Evolutionary conservation across 53 echinoderm and acorn worm species (phyloP), one percentile per base, ranked within the genome.

Genomic region (Holothuria scabra): DNA sequence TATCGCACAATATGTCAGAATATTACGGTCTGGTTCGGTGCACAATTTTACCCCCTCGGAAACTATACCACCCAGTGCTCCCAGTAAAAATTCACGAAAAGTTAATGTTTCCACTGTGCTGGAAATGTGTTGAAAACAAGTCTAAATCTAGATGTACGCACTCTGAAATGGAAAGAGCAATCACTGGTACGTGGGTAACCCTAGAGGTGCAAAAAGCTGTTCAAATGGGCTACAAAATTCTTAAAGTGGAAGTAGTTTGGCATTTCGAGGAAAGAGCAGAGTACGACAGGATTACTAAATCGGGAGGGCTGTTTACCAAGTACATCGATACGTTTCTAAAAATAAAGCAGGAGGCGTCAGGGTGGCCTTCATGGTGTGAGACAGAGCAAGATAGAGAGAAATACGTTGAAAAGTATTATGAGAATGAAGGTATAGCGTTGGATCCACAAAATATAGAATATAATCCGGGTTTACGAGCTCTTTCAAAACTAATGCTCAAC

Each of bases 291-390:
- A 70, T 48, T 5, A 91, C 74, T 22, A 80, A 68, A 57, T 34
- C 60, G 12, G 76, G 61, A 3, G 91, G 79, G 23, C 79, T 66
- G 12, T 76, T 94, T 33, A 69, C 94, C 12, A 74, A 75, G 0
- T 94, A 94, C 28, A 87, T 94, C 29, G 74, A 91, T 67, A 89
- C 87, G 0, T 91, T 94, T 64, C 60, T 91, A 3, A 89, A 91
- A 70, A 79, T 90, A 7, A 91, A 94, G 79, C 91, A 91, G 31
- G 89, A 94, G 34, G 89, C 91, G 14, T 84, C 84, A 0, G 91
- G 91, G 14, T 94, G 89, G 89, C 91, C 94, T 0, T 69, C 76
- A 19, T 88, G 89, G 91, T 89, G 91, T 67, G 58, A 81, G 12
- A 90, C 88, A 10, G 88, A 83, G 30, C 30, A 69, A 18, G 88